These are phyloP conservation scores for Cardiocondyla obscurior DNA, from an alignment of 1,140 invertebrate species.

Conservation along the genomic window DNA sequence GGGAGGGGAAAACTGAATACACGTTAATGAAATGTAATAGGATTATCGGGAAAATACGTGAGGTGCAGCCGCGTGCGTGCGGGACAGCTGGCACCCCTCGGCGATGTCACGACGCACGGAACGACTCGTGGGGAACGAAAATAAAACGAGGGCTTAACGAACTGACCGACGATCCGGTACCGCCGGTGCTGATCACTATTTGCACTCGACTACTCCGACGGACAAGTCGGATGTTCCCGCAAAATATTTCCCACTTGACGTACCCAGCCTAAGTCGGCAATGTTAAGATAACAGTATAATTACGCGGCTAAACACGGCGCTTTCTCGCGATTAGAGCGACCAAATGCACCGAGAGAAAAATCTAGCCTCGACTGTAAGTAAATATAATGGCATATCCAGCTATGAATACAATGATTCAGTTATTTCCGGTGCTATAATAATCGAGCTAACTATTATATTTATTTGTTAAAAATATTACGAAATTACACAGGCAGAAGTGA, in stretches of 20 bases:
- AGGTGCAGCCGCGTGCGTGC: not conserved
- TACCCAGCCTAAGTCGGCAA: no score
- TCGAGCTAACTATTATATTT: no score
- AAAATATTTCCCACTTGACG: conserved; percentile 33
- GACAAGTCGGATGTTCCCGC: conserved; percentile 18
- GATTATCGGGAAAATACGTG: conserved; percentile 19
- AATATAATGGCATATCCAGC: no score
- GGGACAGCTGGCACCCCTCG: not conserved
- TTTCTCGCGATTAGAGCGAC: not conserved
- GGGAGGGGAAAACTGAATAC: not conserved
- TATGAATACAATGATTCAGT: no score
- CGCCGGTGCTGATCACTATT: conserved; percentile 32
- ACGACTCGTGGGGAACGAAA: conserved; percentile 42
- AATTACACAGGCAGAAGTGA: no score
- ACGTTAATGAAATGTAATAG: not conserved
- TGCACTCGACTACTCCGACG: conserved; percentile 17
- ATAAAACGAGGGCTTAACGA: conserved; percentile 50
- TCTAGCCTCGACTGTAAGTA: no score
- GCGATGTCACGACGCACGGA: not conserved
- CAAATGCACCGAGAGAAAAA: no score
- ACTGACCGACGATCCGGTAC: conserved; percentile 6
- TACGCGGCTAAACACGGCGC: no score
- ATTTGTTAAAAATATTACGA: no score
- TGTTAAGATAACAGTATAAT: not conserved
- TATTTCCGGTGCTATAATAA: no score